These are phyloP conservation scores for Xiphias gladius DNA, from an alignment of 2,113 vertebrate genomes.

Conservation along the genomic window DNA sequence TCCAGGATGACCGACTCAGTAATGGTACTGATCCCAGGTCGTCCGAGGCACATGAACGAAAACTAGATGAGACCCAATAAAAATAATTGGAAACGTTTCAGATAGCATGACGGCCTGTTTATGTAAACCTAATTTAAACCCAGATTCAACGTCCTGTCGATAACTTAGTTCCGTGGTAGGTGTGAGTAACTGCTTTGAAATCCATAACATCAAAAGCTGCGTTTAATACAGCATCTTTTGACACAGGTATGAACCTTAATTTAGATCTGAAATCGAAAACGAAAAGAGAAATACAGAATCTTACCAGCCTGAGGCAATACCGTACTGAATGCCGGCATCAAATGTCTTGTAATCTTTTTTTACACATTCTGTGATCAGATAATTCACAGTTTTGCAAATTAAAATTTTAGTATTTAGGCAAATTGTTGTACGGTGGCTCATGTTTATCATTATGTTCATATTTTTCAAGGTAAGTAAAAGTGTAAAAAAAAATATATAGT, in stretches of 20 bases:
- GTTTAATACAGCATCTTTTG: background rate
- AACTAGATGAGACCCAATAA: background rate
- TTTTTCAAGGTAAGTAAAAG: no score
- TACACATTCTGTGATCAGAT: no score
- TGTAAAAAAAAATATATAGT: no score
- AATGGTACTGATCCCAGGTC: background rate
- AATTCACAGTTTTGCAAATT: no score
- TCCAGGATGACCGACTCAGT: background rate
- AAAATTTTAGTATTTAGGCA: no score
- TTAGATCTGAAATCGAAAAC: background rate
- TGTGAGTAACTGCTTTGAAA: background rate
- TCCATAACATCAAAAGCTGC: background rate
- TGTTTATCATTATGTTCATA: no score
- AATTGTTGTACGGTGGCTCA: no score
- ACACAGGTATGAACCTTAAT: background rate
- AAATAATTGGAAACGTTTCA: background rate
- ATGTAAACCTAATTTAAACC: background rate
- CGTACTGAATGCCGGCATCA: no score
- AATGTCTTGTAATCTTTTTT: no score
- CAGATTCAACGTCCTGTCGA: background rate
- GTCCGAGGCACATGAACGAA: background rate
- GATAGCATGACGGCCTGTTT: background rate
- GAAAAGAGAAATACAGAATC: background rate
- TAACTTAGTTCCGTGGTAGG: background rate
- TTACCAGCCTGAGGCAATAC: no score